Evolutionary conservation across 2,113 vertebrate species (phyloP).

Genomic region (Ictalurus furcatus): DNA sequence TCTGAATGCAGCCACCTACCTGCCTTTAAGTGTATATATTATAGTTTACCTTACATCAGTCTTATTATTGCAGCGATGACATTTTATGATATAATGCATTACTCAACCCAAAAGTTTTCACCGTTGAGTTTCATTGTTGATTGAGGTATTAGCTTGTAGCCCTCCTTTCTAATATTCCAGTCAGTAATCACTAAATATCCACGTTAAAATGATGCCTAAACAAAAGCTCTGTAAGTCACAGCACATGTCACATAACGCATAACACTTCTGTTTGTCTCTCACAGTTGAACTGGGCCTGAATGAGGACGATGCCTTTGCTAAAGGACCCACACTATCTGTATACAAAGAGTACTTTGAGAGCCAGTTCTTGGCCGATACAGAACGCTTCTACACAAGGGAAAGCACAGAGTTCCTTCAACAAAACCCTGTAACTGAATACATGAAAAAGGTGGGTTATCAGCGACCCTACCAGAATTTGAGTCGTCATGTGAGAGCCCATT

Average conservation of each 20-base stretch:
- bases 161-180: background rate
- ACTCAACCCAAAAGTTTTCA: background rate
- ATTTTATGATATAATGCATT: background rate
- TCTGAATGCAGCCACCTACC: no score
- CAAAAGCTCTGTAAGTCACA: background rate
- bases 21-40: background rate
- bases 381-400: slow-evolving; percentile 98
- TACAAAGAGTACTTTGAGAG: slow-evolving; percentile 99
- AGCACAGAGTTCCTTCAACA: slow-evolving; percentile 99
- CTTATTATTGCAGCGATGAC: background rate
- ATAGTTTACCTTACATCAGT: background rate
- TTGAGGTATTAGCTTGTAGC: background rate
- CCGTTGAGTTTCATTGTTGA: background rate
- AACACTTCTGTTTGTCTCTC: slow-evolving; percentile 21
- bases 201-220: background rate
- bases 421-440: slow-evolving; percentile 98
- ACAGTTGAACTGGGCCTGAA: slow-evolving; percentile 96
- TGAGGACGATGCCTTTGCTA: slow-evolving; percentile 97
- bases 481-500: background rate
- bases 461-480: background rate
- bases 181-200: background rate
- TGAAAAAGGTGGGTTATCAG: slow-evolving; percentile 87
- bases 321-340: slow-evolving; percentile 96
- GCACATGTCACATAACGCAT: background rate
- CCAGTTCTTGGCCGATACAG: slow-evolving; percentile 97